Evolutionary conservation across 2,113 vertebrate genomes (phyloP), one percentile per base, ranked within the genome.

Genomic region (Clinocottus analis): DNA sequence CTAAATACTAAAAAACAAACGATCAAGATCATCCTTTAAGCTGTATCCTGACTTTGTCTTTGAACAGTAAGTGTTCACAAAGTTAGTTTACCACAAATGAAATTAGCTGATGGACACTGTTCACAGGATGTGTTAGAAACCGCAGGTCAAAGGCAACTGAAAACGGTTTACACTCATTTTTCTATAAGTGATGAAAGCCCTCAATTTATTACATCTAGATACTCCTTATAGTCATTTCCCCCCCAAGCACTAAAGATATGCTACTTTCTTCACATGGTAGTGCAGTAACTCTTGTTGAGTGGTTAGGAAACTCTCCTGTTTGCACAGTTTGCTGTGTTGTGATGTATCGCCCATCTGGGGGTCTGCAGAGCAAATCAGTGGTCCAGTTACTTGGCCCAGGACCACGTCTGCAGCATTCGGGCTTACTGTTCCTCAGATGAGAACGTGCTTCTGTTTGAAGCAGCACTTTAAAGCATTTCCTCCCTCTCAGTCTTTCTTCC

Each of bases 361-460:
- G 59, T 87, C 93, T 91, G 91, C 72, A 78, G 87, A 87, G 85
- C 67, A 73, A 65, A 91, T 90, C 74, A 85, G 78, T 72, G 72
- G 88, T 89, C 89, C 75, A 65, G 80, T 81, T 85, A 72, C 80
- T 83, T 66, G 80, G 79, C 79, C 53, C 12, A 67, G 56, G 31
- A 58, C 63, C 43, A 45, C 6, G 39, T 60, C 77, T 85, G 71
- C 87, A 74, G 70, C 39, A 29, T 61, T 75, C 31, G 56, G 79
- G 62, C 84, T 87, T 43, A 85, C 39, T 37, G 80, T 61, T 87
- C 64, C 80, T 77, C 84, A 60, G 65, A 87, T 62, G 78, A 87
- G 71, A 91, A 91, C 81, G 81, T 89, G 90, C 87, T 84, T 81
- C 90, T 88, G 90, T 93, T 92, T 90, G 87, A 93, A 90, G 91